Base-by-base conservation (phyloP, 2,888 invertebrate species). In the Tromatobia lineatoria region DNA sequence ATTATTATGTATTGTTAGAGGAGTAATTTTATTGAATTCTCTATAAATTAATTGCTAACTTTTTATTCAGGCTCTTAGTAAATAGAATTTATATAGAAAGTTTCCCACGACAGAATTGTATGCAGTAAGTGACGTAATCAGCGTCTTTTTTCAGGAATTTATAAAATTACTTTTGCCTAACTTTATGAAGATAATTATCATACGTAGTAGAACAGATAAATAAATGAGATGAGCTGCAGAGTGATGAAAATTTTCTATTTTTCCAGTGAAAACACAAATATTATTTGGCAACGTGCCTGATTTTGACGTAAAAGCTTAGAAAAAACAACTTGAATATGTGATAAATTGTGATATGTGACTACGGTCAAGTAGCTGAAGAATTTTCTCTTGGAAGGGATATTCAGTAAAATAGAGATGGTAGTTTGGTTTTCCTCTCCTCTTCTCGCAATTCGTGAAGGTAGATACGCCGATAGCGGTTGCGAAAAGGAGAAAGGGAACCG, bases 401-500 rank as follows among this genome's bases (percentile, higher is more conserved):
- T 64, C 20, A 38, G 61, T 61, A 71, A 78, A 70, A 78, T 78
- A 20, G 69, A 69, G 64, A 25, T 11, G 67, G 47, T 29, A 61
- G 57, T 57, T 50, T 57, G 25, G 18, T 52, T 52, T 67, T 47
- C 25, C 67, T 45, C 42, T 45, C n/a, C 15, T 20, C 25, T 38
- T 10, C 38, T 34, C 34, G 79, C 38, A 69, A 59, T 57, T 64
- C 64, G 47, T 52, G 67, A 81, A 77, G 50, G 74, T 23, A 77
- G 69, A 70, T 76, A 66, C 23, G 64, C 45, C 25, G 50, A 57
- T n/a, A 70, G 50, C 42, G 75, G 25, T 54, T 69, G 52, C 25
- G 67, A 73, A 61, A 75, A 85, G 79, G 82, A 82, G 67, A 74
- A 47, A 77, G 71, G 85, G 71, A 79, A 76, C 42, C 20, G 66